A percentile compares a stretch with the other conserved stretches of the same genome.
phyloP scores from a whole-genome alignment of 2,797 vertebrate genomes.

The Lithobates sylvaticus region DNA sequence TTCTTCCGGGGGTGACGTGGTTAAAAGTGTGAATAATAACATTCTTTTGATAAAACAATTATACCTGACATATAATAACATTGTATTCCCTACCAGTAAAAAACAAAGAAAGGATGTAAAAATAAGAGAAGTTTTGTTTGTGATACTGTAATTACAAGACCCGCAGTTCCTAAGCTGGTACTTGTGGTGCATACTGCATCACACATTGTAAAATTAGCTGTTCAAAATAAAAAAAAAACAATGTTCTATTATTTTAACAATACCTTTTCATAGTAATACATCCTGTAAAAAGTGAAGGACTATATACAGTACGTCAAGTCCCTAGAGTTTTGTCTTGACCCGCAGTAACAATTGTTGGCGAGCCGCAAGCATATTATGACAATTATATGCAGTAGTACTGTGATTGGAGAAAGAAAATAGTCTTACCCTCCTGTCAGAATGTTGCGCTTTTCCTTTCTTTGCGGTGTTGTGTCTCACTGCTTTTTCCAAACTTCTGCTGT shows the following conservation, averaged over 20 bases:
- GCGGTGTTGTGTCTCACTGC: conserved; percentile 64
- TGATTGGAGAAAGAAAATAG: conserved; percentile 1
- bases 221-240: too few species aligned
- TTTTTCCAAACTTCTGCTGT: conserved; percentile 62
- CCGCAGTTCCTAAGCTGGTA: background rate
- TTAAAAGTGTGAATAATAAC: too few species aligned
- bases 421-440: conserved; percentile 67
- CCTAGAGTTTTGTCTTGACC: background rate
- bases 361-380: background rate
- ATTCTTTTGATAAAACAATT: too few species aligned
- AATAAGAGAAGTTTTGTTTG: too few species aligned
- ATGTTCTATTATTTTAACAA: background rate
- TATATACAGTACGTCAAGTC: too few species aligned
- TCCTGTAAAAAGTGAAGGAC: background rate
- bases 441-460: conserved; percentile 64
- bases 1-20: too few species aligned
- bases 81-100: too few species aligned
- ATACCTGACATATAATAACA: too few species aligned
- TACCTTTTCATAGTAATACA: background rate
- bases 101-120: too few species aligned
- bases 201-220: too few species aligned
- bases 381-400: background rate
- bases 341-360: background rate
- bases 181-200: background rate
- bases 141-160: too few species aligned